Percentiles rank a stretch among this genome's conserved stretches.
phyloP scores from a whole-genome alignment of 1,140 invertebrate genomes.

The Plectrocnemia conspersa region DNA sequence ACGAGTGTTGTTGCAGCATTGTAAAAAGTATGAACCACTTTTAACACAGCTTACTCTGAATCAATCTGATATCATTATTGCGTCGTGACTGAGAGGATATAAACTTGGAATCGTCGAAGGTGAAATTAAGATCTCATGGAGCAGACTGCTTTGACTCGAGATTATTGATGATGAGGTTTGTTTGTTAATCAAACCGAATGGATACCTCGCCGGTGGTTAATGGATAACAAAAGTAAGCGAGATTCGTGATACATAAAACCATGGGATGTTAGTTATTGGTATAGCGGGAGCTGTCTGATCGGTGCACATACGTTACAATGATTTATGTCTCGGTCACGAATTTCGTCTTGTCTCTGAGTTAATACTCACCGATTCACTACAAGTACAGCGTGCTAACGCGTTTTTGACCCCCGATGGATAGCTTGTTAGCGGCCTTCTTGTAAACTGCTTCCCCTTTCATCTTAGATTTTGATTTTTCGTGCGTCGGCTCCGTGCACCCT shows the following conservation, averaged over 20 bases:
- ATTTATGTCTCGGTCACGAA: constrained; percentile 20
- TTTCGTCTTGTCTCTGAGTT: constrained; percentile 12
- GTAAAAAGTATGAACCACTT: too few relatives aligned
- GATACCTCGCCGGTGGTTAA: constrained; percentile 9
- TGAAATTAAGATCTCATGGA: too few relatives aligned
- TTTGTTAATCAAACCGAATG: constrained; percentile 17
- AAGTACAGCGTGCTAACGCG: constrained; percentile 50
- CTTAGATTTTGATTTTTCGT: constrained; percentile 56
- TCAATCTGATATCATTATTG: too few relatives aligned
- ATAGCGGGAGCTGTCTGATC: constrained; percentile 10
- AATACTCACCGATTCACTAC: constrained; percentile 35
- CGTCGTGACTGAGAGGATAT: too few relatives aligned
- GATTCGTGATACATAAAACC: constrained; percentile 22
- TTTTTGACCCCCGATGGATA: constrained; percentile 49
- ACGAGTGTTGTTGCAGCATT: constrained; percentile 14
- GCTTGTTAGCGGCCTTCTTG: constrained; percentile 48
- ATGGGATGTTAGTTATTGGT: constrained; percentile 15
- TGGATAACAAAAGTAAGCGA: constrained; percentile 15
- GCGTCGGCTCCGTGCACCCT: constrained; percentile 49
- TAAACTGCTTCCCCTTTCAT: constrained; percentile 53
- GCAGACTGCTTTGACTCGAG: too few relatives aligned
- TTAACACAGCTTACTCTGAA: too few relatives aligned
- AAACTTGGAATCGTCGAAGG: too few relatives aligned
- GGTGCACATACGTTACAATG: constrained; percentile 5
- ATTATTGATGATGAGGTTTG: not conserved